Evolutionary conservation across 2,113 vertebrate genomes (phyloP).

Genomic region (Oncorhynchus nerka): DNA sequence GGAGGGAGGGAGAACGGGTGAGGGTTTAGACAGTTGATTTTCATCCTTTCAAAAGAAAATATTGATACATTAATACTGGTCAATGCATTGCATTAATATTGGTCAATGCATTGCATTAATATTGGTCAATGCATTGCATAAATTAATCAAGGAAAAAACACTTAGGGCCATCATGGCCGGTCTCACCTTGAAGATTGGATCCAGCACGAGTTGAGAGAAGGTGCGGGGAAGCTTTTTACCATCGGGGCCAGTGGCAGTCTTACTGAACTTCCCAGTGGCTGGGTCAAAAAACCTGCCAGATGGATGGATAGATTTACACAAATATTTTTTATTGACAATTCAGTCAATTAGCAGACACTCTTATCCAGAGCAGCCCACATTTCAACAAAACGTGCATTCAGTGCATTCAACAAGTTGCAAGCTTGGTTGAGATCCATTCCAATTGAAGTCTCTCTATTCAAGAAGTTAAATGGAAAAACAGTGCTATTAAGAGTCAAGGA

Average conservation of each 20-base stretch:
- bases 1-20: neutral
- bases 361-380: neutral
- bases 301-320: neutral
- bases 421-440: too few species aligned
- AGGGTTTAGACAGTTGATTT: neutral
- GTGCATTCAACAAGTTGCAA: too few species aligned
- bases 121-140: neutral
- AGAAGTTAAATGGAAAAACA: too few species aligned
- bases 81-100: neutral
- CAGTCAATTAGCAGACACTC: too few species aligned
- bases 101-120: neutral
- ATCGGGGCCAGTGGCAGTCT: constrained; percentile 73
- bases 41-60: neutral
- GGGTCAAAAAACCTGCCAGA: constrained; percentile 83
- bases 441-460: too few species aligned
- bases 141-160: too few species aligned
- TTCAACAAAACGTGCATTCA: too few species aligned
- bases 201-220: constrained; percentile 84
- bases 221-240: constrained; percentile 86
- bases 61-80: too few species aligned
- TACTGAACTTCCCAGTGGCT: constrained; percentile 82
- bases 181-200: constrained; percentile 85
- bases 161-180: too few species aligned
- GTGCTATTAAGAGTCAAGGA: too few species aligned
- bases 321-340: neutral